A percentile compares a stretch with the other conserved stretches of the same genome.
These are phyloP conservation scores for Colistium nudipinnis DNA, from an alignment of 2,113 vertebrate species.

Conservation along the genomic window DNA sequence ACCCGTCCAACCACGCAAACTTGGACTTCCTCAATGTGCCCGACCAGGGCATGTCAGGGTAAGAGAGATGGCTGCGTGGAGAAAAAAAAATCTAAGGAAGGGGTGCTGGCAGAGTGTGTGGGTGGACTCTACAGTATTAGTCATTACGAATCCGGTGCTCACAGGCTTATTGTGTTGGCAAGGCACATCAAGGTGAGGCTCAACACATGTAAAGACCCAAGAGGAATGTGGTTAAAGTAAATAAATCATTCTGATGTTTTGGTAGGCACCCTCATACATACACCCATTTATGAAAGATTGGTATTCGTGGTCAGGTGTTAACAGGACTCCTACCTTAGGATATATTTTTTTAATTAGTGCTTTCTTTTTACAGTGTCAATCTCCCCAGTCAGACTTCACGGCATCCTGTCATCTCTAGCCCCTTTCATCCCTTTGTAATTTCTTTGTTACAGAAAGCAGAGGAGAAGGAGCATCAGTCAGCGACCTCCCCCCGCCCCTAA, in stretches of 20 bases:
- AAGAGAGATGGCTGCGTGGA: slow-evolving; percentile 35
- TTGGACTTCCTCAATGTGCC: slow-evolving; percentile 96
- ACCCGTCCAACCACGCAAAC: slow-evolving; percentile 75
- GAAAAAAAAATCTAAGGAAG: not conserved
- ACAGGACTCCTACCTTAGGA: no score
- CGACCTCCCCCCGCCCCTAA: slow-evolving; percentile 88
- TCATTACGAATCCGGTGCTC: not conserved
- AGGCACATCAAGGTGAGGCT: slow-evolving; percentile 39
- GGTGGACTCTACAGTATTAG: slow-evolving; percentile 25
- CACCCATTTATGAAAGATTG: no score
- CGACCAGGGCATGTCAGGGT: slow-evolving; percentile 95
- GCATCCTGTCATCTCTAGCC: not conserved
- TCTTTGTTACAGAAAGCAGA: slow-evolving; percentile 83
- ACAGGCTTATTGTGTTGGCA: not conserved
- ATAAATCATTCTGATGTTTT: no score
- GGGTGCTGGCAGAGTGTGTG: not conserved
- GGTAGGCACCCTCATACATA: no score
- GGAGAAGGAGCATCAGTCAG: slow-evolving; percentile 86
- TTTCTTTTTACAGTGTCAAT: not conserved
- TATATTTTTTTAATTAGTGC: no score
- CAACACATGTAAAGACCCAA: not conserved
- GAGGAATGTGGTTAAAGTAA: no score
- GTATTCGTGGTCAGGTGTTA: no score
- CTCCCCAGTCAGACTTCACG: not conserved
- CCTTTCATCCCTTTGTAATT: not conserved